These are phyloP conservation scores for Rhegmatorhina hoffmannsi DNA, from an alignment of 2,113 vertebrate genomes.

Conservation along the genomic window DNA sequence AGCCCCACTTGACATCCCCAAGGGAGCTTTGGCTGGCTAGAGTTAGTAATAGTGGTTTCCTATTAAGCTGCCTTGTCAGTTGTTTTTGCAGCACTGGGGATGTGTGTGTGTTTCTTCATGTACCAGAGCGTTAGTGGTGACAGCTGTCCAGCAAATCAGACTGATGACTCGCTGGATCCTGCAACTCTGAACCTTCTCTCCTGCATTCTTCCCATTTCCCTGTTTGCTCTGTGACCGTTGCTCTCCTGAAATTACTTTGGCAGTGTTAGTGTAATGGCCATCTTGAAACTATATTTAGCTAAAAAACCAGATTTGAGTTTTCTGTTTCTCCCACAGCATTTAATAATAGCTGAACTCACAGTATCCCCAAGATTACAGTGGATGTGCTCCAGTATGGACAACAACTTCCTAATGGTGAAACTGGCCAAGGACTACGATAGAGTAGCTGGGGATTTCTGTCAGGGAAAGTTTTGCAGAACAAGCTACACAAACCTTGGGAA, in stretches of 20 bases:
- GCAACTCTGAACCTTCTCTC: neutral
- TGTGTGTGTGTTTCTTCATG: neutral
- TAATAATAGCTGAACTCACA: neutral
- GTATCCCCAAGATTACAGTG: neutral
- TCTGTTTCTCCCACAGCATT: neutral
- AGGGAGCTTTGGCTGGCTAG: neutral
- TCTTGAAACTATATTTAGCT: neutral
- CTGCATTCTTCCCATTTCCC: neutral
- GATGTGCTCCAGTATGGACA: neutral
- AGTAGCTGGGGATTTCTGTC: neutral
- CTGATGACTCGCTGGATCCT: neutral
- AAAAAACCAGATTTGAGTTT: neutral
- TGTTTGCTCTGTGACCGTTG: neutral
- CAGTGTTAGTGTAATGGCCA: neutral
- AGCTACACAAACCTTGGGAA: neutral
- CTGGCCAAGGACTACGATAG: fast-evolving
- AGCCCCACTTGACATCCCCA: neutral
- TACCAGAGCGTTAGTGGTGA: neutral
- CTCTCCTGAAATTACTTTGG: neutral
- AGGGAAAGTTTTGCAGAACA: neutral
- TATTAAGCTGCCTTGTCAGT: neutral
- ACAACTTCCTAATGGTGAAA: neutral
- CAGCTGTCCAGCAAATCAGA: neutral
- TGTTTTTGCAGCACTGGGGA: neutral
- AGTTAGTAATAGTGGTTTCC: neutral